phyloP scores from a whole-genome alignment of 2,113 vertebrate genomes.

The Phocoena phocoena region DNA sequence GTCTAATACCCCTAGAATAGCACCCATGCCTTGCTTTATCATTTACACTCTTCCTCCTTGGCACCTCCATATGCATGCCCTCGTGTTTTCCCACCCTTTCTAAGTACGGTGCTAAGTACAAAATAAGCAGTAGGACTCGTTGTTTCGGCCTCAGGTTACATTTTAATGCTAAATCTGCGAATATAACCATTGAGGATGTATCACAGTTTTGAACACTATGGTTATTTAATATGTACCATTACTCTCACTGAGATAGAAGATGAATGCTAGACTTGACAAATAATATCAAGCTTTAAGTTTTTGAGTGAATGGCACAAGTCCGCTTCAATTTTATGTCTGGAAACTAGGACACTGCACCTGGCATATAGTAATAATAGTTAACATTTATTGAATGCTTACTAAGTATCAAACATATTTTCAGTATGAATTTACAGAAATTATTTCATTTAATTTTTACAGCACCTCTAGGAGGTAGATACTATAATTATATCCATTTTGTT shows the following conservation, averaged over 20 bases:
- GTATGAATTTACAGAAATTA: conserved; percentile 19
- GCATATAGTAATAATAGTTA: not conserved
- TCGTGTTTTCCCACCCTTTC: not conserved
- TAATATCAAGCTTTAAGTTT: conserved; percentile 38
- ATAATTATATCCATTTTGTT: not conserved
- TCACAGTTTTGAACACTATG: conserved; percentile 41
- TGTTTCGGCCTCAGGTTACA: not conserved
- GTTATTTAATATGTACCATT: not conserved
- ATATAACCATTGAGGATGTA: not conserved
- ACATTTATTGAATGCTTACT: conserved; percentile 5
- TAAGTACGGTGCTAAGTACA: not conserved
- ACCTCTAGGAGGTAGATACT: not conserved
- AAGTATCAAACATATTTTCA: not conserved
- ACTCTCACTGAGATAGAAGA: not conserved
- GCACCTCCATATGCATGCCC: not conserved
- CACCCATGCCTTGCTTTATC: not conserved
- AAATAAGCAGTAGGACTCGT: not conserved
- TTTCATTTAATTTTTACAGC: conserved; percentile 16
- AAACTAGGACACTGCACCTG: not conserved
- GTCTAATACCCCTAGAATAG: not conserved
- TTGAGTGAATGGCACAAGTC: not conserved
- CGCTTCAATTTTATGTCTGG: conserved; percentile 23
- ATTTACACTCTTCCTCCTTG: not conserved
- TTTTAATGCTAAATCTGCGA: conserved; percentile 39
- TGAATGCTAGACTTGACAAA: conserved; percentile 26